Evolutionary conservation across 2,888 invertebrate species (phyloP).

Genomic region (Eustalomyia histrio): DNA sequence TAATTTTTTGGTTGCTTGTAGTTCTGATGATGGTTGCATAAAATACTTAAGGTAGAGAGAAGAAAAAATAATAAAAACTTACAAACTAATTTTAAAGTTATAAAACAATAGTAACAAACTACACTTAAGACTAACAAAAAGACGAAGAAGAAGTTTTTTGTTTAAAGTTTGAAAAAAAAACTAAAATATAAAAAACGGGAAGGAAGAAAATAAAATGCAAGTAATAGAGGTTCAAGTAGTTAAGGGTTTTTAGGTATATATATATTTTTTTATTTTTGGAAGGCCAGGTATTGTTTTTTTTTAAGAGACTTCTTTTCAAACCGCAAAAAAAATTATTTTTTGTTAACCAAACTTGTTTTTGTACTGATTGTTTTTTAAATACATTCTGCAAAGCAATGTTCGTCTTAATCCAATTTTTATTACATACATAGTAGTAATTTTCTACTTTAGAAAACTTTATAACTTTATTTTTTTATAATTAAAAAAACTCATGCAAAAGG

Average conservation of each 20-base stretch:
- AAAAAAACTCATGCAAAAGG: conserved; percentile 61
- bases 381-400: background rate
- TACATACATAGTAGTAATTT: conserved; percentile 32
- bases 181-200: conserved; percentile 26
- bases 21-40: conserved; percentile 63
- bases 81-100: conserved; percentile 63
- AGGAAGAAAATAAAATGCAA: conserved; percentile 50
- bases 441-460: conserved; percentile 40
- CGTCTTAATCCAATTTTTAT: background rate
- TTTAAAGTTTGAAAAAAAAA: conserved; percentile 11
- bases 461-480: background rate
- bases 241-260: conserved; percentile 1
- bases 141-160: background rate
- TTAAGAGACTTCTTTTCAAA: conserved; percentile 73
- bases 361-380: conserved; percentile 16
- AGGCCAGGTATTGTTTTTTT: conserved; percentile 51
- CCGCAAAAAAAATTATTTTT: conserved; percentile 62
- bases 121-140: conserved; percentile 54
- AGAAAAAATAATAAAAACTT: conserved; percentile 46
- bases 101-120: conserved; percentile 64
- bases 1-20: conserved; percentile 7
- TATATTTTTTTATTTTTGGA: conserved; percentile 44
- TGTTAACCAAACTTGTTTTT: conserved; percentile 49
- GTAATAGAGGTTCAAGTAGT: conserved; percentile 6
- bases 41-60: conserved; percentile 31